Conservation (phyloP, 2,113 vertebrate species). For the Bothrops jararaca region DNA sequence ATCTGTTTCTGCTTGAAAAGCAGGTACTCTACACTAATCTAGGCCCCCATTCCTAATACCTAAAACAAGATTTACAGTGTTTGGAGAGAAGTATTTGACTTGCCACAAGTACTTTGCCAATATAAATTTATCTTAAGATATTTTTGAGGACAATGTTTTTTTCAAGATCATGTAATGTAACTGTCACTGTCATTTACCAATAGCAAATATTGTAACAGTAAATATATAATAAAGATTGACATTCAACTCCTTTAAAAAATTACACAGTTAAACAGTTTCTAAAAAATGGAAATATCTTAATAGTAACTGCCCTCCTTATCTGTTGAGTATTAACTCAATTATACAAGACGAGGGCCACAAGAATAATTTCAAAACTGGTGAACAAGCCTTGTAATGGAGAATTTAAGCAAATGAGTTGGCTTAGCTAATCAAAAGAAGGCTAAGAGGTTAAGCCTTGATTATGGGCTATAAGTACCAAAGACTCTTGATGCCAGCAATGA, state of each 20-base stretch:
- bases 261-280: background rate
- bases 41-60: too few species aligned
- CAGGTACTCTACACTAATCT: background rate
- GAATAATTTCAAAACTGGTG: background rate
- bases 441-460: conserved; percentile 25
- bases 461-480: conserved; percentile 2
- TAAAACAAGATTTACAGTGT: accelerated
- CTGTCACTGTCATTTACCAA: background rate
- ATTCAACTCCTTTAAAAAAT: background rate
- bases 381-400: background rate
- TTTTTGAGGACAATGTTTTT: background rate
- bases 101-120: background rate
- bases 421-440: conserved; percentile 8
- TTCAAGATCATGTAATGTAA: background rate
- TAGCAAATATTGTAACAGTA: background rate
- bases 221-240: background rate
- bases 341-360: background rate
- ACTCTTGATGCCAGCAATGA: background rate
- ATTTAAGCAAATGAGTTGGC: conserved; percentile 8
- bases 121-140: background rate
- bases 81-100: accelerated
- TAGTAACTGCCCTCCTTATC: background rate
- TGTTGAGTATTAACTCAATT: background rate
- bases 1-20: background rate
- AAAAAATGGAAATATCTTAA: background rate